Percentiles rank a stretch among this genome's conserved stretches.
phyloP scores from a whole-genome alignment of 2,797 vertebrate species.

The Huso huso region DNA sequence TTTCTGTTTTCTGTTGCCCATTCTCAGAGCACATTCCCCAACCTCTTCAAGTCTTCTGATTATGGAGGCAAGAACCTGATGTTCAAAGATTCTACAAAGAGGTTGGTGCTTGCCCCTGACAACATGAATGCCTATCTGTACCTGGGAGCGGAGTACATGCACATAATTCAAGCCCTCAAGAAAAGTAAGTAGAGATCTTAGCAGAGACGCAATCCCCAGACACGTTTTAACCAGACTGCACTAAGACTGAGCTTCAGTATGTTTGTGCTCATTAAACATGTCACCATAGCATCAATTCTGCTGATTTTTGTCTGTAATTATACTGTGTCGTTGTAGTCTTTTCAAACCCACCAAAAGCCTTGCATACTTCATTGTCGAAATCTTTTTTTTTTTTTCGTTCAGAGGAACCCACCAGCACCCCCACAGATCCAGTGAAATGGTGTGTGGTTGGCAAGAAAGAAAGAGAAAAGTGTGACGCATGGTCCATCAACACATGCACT shows the following conservation, averaged over 20 bases:
- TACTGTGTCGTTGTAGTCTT: too few species aligned
- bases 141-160: slow-evolving; percentile 61
- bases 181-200: slow-evolving; percentile 49
- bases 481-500: slow-evolving; percentile 51
- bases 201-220: not conserved
- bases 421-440: slow-evolving; percentile 57
- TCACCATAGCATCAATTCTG: too few species aligned
- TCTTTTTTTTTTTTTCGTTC: slow-evolving; percentile 14
- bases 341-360: too few species aligned
- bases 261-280: too few species aligned
- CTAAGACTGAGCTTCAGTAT: too few species aligned
- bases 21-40: slow-evolving; percentile 36
- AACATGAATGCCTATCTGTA: slow-evolving; percentile 67
- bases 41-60: slow-evolving; percentile 61
- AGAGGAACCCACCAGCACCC: slow-evolving; percentile 18
- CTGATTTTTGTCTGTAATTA: too few species aligned
- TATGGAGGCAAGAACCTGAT: slow-evolving; percentile 65
- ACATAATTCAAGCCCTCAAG: slow-evolving; percentile 51
- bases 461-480: slow-evolving; percentile 70
- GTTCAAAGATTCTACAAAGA: slow-evolving; percentile 70
- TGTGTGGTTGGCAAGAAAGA: slow-evolving; percentile 70
- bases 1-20: slow-evolving; percentile 5
- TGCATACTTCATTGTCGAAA: too few species aligned
- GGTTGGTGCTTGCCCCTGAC: slow-evolving; percentile 53
- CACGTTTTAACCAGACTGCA: too few species aligned